Evolutionary conservation across 2,888 invertebrate genomes (phyloP).

Genomic region (Stegophylla sp.): DNA sequence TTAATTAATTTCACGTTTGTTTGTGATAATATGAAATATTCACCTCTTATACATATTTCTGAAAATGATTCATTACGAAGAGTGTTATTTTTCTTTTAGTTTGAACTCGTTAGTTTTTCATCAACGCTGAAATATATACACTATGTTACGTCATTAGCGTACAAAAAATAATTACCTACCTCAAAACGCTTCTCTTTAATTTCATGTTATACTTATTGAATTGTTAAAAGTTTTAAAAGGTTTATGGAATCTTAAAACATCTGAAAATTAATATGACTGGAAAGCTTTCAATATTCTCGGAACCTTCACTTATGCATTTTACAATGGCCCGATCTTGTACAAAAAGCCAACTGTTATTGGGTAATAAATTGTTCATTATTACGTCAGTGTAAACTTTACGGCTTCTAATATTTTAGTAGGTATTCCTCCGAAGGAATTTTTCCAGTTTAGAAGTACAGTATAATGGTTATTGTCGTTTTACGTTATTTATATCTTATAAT

Average conservation of each 20-base stretch:
- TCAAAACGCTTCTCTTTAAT: not conserved
- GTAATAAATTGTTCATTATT: not conserved
- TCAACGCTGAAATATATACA: not conserved
- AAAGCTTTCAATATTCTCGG: not conserved
- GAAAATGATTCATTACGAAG: slow-evolving; percentile 15
- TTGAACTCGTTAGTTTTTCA: slow-evolving; percentile 23
- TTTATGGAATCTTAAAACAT: not conserved
- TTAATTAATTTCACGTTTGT: slow-evolving; percentile 15
- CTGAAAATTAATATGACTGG: not conserved
- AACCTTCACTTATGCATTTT: not conserved
- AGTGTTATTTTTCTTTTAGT: not conserved
- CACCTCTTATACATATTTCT: not conserved
- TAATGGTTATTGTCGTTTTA: too few species aligned
- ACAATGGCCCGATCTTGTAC: not conserved
- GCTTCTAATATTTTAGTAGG: not conserved
- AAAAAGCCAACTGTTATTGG: not conserved
- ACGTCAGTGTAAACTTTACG: not conserved
- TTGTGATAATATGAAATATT: slow-evolving; percentile 8
- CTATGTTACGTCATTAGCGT: not conserved
- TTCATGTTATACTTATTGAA: not conserved
- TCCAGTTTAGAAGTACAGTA: too few species aligned
- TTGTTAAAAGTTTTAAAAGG: slow-evolving; percentile 8
- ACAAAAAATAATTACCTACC: slow-evolving; percentile 35
- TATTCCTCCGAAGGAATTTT: too few species aligned
- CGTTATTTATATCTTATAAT: too few species aligned